phyloP scores from a whole-genome alignment of 2,888 invertebrate species.

The Ectemnius lituratus region DNA sequence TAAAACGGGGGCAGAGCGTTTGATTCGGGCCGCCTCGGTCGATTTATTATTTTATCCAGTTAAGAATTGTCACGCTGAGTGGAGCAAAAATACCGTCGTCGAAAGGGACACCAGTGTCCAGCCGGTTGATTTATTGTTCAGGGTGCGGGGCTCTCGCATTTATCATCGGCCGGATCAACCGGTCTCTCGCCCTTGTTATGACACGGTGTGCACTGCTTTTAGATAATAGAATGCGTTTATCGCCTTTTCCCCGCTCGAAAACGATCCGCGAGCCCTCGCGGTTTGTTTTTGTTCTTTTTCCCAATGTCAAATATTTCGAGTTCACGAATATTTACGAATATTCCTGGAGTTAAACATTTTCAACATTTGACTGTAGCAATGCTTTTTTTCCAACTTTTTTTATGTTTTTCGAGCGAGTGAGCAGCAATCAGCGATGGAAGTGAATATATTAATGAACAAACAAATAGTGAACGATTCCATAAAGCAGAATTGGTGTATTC shows the following conservation, averaged over 20 bases:
- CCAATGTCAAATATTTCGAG: background rate
- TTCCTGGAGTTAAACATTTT: no score
- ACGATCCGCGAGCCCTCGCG: background rate
- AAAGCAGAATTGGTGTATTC: constrained; percentile 52
- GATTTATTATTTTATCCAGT: constrained; percentile 47
- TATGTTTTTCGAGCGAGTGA: no score
- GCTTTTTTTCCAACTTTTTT: no score
- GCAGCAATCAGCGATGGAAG: no score
- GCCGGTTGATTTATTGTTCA: constrained; percentile 47
- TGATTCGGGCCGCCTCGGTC: constrained; percentile 31
- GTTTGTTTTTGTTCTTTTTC: background rate
- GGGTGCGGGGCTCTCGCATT: constrained; percentile 47
- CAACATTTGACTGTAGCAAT: no score
- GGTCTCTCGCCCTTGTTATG: constrained; percentile 44
- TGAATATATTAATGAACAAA: no score
- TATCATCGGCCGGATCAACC: constrained; percentile 53
- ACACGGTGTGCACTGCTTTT: constrained; percentile 51
- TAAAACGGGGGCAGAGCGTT: constrained; percentile 6
- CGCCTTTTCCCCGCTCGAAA: constrained; percentile 1
- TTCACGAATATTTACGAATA: no score
- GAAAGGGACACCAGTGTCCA: constrained; percentile 42
- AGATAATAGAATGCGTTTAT: constrained; percentile 9
- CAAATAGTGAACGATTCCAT: constrained; percentile 4
- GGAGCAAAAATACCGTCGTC: constrained; percentile 49
- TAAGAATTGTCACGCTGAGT: constrained; percentile 40